phyloP scores from a whole-genome alignment of 1,140 invertebrate genomes.

The Sipha flava region DNA sequence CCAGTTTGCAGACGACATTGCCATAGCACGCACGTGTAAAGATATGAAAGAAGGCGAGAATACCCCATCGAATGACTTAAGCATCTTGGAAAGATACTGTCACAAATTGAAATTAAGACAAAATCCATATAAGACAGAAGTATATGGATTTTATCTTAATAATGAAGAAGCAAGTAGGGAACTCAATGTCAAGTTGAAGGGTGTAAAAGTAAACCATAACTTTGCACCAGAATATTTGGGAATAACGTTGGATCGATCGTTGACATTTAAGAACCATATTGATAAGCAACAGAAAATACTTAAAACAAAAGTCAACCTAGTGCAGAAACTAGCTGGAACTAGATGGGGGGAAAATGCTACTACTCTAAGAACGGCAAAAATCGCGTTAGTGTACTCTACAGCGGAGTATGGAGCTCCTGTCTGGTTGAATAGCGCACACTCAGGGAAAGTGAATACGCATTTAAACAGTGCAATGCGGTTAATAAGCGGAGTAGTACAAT shows the following conservation, averaged over 20 bases:
- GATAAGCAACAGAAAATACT: conserved; percentile 17
- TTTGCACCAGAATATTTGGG: no score
- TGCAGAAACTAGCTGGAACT: not conserved
- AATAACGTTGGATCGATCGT: no score
- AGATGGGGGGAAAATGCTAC: not conserved
- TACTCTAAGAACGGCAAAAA: not conserved
- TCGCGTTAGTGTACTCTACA: conserved; percentile 1
- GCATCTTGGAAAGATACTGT: not conserved
- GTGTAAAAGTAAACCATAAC: no score
- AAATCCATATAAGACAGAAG: no score
- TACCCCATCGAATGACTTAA: not conserved
- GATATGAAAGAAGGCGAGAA: not conserved
- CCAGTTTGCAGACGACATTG: not conserved
- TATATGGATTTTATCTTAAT: no score
- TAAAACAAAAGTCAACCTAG: conserved; percentile 25
- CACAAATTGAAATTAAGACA: no score
- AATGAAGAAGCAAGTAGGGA: no score
- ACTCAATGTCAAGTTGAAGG: no score
- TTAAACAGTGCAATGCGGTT: conserved; percentile 11
- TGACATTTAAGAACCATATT: no score
- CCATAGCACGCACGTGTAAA: not conserved
- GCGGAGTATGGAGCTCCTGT: conserved; percentile 8
- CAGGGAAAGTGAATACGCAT: not conserved
- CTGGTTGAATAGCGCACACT: not conserved
- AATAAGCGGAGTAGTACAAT: conserved; percentile 24